phyloP scores from a whole-genome alignment of 2,888 invertebrate species.

The Drosophila sordidula region DNA sequence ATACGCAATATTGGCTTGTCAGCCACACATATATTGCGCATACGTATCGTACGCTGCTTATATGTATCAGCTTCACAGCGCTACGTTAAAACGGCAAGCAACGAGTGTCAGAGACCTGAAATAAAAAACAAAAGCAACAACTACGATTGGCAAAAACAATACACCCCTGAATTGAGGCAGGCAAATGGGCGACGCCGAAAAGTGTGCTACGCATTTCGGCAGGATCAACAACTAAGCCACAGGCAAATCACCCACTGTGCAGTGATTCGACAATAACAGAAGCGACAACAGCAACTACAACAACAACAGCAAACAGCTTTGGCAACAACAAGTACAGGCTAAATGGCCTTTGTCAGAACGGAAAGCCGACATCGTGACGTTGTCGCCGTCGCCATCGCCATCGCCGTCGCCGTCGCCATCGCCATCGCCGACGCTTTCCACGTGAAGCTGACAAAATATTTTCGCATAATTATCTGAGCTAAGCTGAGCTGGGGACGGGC shows the following conservation, averaged over 20 bases:
- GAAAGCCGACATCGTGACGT: conserved; percentile 17
- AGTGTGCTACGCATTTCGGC: conserved; percentile 42
- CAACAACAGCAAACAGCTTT: conserved; percentile 2
- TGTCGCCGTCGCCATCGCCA: background rate
- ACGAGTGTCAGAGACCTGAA: conserved; percentile 1
- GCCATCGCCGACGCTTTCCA: background rate
- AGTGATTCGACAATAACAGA: conserved; percentile 30
- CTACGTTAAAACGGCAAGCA: conserved; percentile 16
- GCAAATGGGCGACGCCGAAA: conserved; percentile 32
- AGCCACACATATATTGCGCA: conserved; percentile 8
- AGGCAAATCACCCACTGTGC: conserved; percentile 39
- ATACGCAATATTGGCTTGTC: conserved; percentile 27
- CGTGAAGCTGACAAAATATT: conserved; percentile 65
- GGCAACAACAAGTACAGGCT: conserved; percentile 14
- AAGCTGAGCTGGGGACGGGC: background rate
- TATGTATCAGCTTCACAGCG: conserved; percentile 5
- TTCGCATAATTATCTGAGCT: conserved; percentile 63
- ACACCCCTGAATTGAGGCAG: background rate
- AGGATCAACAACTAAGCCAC: conserved; percentile 52
- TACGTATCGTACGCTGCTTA: conserved; percentile 1
- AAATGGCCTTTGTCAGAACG: conserved; percentile 33
- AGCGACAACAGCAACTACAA: conserved; percentile 1
- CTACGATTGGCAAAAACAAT: conserved; percentile 4
- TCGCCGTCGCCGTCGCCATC: background rate
- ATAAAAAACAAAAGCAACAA: conserved; percentile 3